These are phyloP conservation scores for Spongilla lacustris DNA, from an alignment of 37 sponge, comb jelly and placozoan species.

Conservation along the genomic window DNA sequence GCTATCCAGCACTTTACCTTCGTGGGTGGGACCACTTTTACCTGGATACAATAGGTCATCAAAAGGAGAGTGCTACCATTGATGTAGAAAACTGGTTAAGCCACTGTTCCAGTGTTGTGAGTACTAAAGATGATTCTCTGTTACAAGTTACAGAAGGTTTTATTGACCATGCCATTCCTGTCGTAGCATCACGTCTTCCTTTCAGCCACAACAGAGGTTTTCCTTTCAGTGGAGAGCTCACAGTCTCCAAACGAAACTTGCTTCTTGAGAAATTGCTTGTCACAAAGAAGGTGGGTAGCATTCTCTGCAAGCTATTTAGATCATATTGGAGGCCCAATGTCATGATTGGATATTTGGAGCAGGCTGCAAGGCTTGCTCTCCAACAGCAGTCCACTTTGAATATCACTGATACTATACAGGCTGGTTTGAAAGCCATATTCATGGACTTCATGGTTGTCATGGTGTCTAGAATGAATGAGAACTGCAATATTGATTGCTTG, in stretches of 20 bases:
- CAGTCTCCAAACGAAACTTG: conserved; percentile 21
- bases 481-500: conserved; percentile 62
- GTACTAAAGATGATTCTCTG: background rate
- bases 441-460: conserved; percentile 77
- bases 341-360: conserved; percentile 68
- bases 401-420: conserved; percentile 78
- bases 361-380: conserved; percentile 60
- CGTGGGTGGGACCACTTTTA: conserved; percentile 89
- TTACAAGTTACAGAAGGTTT: conserved; percentile 11
- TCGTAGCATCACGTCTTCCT: conserved; percentile 31
- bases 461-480: conserved; percentile 68
- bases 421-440: conserved; percentile 60
- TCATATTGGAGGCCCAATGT: conserved; percentile 74
- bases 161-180: conserved; percentile 35
- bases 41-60: conserved; percentile 60
- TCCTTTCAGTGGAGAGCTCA: conserved; percentile 45
- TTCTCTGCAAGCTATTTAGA: conserved; percentile 64
- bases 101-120: conserved; percentile 10
- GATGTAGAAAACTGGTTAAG: conserved; percentile 57
- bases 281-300: conserved; percentile 44
- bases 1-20: conserved; percentile 90
- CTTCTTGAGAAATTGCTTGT: conserved; percentile 40
- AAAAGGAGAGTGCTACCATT: conserved; percentile 17
- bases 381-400: conserved; percentile 68
- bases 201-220: conserved; percentile 22